These are phyloP conservation scores for Malacoraja senta DNA, from an alignment of 2,797 vertebrate genomes.

Conservation along the genomic window DNA sequence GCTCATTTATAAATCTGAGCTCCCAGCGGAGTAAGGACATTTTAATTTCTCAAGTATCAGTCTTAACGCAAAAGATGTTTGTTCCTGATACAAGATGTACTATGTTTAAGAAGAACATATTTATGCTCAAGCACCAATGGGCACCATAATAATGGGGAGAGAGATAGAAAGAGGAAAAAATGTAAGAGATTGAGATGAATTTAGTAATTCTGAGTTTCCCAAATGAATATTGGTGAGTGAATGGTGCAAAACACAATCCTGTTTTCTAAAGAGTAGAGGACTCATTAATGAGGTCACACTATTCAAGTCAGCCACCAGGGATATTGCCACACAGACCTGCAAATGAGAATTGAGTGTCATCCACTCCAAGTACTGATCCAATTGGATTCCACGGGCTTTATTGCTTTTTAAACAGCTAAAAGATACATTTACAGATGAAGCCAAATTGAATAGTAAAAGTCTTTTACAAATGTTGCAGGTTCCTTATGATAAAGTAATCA, in stretches of 20 bases:
- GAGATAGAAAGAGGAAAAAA: no score
- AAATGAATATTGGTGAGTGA: neutral
- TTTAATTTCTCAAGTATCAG: neutral
- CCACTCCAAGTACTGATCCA: constrained; percentile 3
- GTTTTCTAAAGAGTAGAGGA: constrained; percentile 17
- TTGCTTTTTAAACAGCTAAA: neutral
- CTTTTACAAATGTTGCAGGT: neutral
- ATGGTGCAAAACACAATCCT: constrained; percentile 14
- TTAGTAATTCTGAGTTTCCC: constrained; percentile 8
- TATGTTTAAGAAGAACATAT: neutral
- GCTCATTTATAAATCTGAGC: neutral
- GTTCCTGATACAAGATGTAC: neutral
- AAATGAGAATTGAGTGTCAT: neutral
- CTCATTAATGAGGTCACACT: constrained; percentile 25
- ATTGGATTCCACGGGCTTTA: neutral
- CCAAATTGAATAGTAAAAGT: neutral
- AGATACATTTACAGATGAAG: neutral
- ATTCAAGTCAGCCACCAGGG: neutral
- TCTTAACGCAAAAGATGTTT: neutral
- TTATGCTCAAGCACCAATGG: neutral
- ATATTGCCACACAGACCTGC: neutral
- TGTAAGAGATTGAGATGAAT: constrained; percentile 15
- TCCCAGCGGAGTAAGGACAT: neutral
- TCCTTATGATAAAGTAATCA: neutral
- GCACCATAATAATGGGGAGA: neutral